Evolutionary conservation across 2,888 invertebrate species (phyloP).

Genomic region (Aquatica leii): DNA sequence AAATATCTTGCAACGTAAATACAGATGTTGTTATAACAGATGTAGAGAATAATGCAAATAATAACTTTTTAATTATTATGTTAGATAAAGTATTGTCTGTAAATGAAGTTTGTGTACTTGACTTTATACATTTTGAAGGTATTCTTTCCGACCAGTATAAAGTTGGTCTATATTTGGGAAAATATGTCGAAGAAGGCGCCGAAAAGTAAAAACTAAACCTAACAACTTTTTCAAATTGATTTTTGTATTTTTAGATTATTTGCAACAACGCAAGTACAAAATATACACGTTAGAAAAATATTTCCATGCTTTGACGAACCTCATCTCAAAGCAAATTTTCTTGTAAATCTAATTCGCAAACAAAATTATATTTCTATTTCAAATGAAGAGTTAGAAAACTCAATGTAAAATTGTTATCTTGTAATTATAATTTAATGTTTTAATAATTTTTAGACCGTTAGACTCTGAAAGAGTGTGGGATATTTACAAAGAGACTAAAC

Average conservation of each 20-base stretch:
- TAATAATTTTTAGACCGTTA: too few relatives aligned
- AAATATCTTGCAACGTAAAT: too few relatives aligned
- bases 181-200: slow-evolving; percentile 51
- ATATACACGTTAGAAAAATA: slow-evolving; percentile 70
- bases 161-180: slow-evolving; percentile 62
- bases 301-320: slow-evolving; percentile 81
- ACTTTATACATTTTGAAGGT: too few relatives aligned
- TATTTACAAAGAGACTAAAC: slow-evolving; percentile 12
- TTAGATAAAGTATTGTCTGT: too few relatives aligned
- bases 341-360: slow-evolving; percentile 56
- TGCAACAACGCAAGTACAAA: slow-evolving; percentile 73
- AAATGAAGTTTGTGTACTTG: too few relatives aligned
- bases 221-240: neutral
- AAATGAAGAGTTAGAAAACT: slow-evolving; percentile 18
- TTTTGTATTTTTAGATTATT: slow-evolving; percentile 35
- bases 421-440: too few relatives aligned
- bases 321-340: slow-evolving; percentile 54
- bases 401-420: too few relatives aligned
- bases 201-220: slow-evolving; percentile 19
- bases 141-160: slow-evolving; percentile 39
- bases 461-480: neutral
- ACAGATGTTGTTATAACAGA: too few relatives aligned
- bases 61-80: too few relatives aligned
- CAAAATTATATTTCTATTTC: slow-evolving; percentile 26
- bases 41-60: too few relatives aligned